phyloP scores from a whole-genome alignment of 2,888 invertebrate species.

The Pseudococcus jackbeardsleyi region DNA sequence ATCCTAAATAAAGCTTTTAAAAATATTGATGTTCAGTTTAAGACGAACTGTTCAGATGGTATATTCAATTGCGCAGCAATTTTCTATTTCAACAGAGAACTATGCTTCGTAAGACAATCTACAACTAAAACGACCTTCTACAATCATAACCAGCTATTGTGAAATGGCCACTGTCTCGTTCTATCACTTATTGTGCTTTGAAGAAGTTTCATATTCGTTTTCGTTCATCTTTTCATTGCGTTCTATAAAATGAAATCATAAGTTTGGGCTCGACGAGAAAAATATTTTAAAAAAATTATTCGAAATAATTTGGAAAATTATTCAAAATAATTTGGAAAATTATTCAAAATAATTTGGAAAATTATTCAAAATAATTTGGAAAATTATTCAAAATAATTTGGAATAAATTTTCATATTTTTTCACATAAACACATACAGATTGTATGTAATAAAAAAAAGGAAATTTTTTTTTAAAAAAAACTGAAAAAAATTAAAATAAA shows the following conservation, averaged over 20 bases:
- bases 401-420: too few species aligned
- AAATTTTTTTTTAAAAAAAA: too few species aligned
- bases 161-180: neutral
- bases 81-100: conserved; percentile 16
- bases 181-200: neutral
- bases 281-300: too few species aligned
- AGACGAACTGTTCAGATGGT: conserved; percentile 19
- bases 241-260: neutral
- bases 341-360: too few species aligned
- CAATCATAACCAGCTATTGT: neutral
- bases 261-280: neutral
- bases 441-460: too few species aligned
- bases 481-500: too few species aligned
- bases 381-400: too few species aligned
- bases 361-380: too few species aligned
- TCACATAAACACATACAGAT: too few species aligned
- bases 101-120: conserved; percentile 3
- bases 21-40: conserved; percentile 32
- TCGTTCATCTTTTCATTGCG: neutral
- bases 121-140: neutral
- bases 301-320: too few species aligned
- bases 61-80: conserved; percentile 7
- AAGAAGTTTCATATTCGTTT: neutral
- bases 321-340: too few species aligned
- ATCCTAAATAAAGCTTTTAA: conserved; percentile 31